Conservation (phyloP, 1,140 invertebrate species). For the Doryteuthis pealeii region DNA sequence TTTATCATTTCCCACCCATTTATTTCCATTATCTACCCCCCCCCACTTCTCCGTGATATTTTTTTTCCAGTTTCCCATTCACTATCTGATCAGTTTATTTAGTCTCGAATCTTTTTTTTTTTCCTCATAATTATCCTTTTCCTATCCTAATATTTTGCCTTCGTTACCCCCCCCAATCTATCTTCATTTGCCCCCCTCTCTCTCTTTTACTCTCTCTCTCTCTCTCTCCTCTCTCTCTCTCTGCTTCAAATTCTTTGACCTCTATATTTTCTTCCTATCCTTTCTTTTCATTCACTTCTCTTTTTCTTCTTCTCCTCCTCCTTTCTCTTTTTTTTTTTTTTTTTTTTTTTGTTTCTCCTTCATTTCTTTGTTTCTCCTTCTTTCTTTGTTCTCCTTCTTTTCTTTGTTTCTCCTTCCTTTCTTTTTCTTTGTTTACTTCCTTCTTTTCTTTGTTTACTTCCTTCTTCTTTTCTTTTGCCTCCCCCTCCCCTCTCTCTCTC, state of each 20-base stretch:
- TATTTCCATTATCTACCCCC: too few species aligned
- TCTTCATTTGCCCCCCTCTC: background rate
- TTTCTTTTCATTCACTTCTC: background rate
- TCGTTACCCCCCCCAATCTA: background rate
- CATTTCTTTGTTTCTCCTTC: background rate
- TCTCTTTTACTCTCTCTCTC: background rate
- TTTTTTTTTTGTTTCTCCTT: background rate
- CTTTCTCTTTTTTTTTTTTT: background rate
- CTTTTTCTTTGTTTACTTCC: background rate
- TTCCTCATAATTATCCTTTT: background rate
- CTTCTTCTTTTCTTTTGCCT: background rate
- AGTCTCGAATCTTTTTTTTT: background rate
- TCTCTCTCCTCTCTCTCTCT: background rate
- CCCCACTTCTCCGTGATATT: too few species aligned
- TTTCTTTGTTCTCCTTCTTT: background rate
- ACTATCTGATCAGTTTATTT: too few species aligned
- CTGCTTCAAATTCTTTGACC: background rate
- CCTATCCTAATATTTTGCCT: background rate
- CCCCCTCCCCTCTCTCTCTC: background rate
- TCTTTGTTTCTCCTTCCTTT: background rate
- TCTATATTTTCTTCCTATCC: background rate
- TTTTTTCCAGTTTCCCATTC: too few species aligned
- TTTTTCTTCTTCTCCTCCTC: background rate
- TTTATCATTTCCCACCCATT: too few species aligned
- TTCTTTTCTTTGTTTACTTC: background rate